Percentiles rank a stretch among this genome's conserved stretches.
Evolutionary conservation across 2,888 invertebrate species (phyloP).

Genomic region (Gonocerus acuteangulatus): DNA sequence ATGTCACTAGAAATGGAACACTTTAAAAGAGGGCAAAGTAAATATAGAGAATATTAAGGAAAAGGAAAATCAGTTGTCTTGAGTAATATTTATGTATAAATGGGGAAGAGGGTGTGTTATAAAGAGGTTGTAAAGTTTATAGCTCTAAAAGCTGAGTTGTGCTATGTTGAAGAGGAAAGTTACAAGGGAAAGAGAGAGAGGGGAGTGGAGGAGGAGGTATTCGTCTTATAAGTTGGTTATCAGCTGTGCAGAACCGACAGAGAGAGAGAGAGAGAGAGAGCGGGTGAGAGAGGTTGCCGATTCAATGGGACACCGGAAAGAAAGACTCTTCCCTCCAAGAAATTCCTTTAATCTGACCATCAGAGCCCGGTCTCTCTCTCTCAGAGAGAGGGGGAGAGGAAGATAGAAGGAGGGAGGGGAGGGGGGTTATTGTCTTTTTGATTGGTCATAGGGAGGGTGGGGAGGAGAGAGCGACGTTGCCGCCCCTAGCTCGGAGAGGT

Average conservation of each 20-base stretch:
- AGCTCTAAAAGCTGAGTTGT: too few species aligned
- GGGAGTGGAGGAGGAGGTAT: background rate
- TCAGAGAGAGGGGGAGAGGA: background rate
- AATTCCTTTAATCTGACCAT: background rate
- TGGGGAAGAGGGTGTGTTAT: too few species aligned
- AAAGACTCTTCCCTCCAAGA: background rate
- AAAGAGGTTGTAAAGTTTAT: too few species aligned
- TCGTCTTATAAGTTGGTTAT: too few species aligned
- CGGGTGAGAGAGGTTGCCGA: background rate
- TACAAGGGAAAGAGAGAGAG: background rate
- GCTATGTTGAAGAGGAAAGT: background rate
- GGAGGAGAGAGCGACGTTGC: constrained; percentile 27
- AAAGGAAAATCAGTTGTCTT: too few species aligned
- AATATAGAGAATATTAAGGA: too few species aligned
- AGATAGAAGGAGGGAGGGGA: background rate
- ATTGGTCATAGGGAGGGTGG: constrained; percentile 15
- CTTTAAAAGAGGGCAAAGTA: too few species aligned
- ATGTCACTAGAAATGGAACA: too few species aligned
- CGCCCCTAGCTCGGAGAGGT: constrained; percentile 3
- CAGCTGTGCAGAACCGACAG: background rate
- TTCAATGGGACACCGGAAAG: background rate
- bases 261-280: background rate
- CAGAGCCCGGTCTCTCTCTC: background rate
- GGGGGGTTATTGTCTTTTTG: constrained; percentile 27
- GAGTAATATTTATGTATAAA: too few species aligned